Evolutionary conservation across 2,888 invertebrate genomes (phyloP).

Genomic region (Stegana nigrithorax): DNA sequence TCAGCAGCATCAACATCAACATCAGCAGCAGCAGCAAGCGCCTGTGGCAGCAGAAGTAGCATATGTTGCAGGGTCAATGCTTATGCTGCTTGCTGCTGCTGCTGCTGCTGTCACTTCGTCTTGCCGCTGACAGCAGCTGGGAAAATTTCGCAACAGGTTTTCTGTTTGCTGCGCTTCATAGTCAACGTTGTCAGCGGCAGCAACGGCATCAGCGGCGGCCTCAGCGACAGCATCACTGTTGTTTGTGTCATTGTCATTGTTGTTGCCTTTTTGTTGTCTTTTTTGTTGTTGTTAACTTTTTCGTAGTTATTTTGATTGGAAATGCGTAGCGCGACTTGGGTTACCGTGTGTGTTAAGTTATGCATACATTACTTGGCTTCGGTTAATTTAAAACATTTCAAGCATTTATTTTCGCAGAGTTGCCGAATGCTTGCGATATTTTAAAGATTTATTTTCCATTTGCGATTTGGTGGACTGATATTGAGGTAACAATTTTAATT

Average conservation of each 20-base stretch:
- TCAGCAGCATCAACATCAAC: too few relatives aligned
- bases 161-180: constrained; percentile 1
- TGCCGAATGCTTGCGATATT: not conserved
- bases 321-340: not conserved
- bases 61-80: constrained; percentile 55
- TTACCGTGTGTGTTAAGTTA: constrained; percentile 15
- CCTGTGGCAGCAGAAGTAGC: constrained; percentile 33
- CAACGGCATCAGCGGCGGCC: not conserved
- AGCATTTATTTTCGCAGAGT: not conserved
- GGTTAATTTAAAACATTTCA: not conserved
- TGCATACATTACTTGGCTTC: constrained; percentile 10
- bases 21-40: constrained; percentile 7
- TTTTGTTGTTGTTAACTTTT: too few relatives aligned
- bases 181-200: not conserved
- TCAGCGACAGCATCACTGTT: too few relatives aligned
- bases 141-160: constrained; percentile 58
- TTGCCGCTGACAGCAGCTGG: constrained; percentile 39
- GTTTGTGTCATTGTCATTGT: not conserved
- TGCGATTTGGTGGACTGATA: not conserved
- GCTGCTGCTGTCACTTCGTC: constrained; percentile 20
- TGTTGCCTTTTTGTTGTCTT: constrained; percentile 10
- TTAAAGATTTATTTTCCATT: too few relatives aligned
- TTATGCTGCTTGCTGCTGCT: constrained; percentile 18
- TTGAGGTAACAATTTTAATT: not conserved
- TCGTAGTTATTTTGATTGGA: not conserved